Conservation (phyloP, 2,113 vertebrate genomes). For the Lampris incognitus region DNA sequence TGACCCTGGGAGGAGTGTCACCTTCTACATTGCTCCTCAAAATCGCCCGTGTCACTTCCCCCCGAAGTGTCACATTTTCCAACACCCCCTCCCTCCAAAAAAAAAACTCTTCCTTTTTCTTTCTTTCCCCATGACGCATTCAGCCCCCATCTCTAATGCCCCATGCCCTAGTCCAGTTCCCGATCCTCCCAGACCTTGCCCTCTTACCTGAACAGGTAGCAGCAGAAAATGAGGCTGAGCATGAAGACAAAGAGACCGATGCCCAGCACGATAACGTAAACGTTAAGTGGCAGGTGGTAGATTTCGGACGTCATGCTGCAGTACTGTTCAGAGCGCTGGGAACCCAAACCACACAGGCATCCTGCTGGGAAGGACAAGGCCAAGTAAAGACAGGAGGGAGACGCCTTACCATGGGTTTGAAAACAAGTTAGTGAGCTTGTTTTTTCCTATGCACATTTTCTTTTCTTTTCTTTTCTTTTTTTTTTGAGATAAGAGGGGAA, state of each 20-base stretch:
- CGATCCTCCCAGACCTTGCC: conserved; percentile 7
- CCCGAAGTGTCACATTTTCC: neutral
- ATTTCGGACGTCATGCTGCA: conserved; percentile 85
- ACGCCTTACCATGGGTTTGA: neutral
- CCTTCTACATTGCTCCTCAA: no score
- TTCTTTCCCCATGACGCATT: neutral
- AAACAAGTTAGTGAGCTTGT: no score
- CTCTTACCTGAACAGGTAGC: conserved; percentile 85
- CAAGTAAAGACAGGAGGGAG: conserved; percentile 29
- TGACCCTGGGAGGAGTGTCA: no score
- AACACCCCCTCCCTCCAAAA: neutral
- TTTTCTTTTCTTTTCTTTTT: no score
- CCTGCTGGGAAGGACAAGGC: conserved; percentile 63
- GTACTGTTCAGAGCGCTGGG: conserved; percentile 77
- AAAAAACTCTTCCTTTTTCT: neutral
- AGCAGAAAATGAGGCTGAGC: conserved; percentile 88
- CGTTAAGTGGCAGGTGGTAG: conserved; percentile 85
- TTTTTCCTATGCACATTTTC: no score
- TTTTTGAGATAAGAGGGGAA: no score
- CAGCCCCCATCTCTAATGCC: neutral
- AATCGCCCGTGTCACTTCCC: neutral
- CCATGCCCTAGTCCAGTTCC: neutral
- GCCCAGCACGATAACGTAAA: conserved; percentile 86
- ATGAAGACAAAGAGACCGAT: conserved; percentile 86
- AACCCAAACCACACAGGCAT: conserved; percentile 82